Evolutionary conservation across 2,888 invertebrate species (phyloP).

Genomic region (Drosophila nr. medialis): DNA sequence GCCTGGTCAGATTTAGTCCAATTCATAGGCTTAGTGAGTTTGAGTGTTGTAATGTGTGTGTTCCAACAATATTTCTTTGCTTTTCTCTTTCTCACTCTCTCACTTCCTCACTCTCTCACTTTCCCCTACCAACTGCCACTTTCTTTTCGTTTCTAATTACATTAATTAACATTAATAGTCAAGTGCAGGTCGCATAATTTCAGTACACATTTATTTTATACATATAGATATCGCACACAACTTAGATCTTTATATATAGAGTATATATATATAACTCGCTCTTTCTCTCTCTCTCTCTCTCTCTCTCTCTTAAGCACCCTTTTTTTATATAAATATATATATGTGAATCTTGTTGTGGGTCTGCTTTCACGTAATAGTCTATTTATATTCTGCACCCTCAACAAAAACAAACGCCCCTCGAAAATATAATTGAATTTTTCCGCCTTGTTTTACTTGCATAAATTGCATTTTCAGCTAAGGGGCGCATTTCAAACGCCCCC

Average conservation of each 20-base stretch:
- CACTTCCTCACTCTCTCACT: not conserved
- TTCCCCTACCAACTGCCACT: not conserved
- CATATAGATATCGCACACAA: not conserved
- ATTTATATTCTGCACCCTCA: not conserved
- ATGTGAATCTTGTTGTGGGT: slow-evolving; percentile 22
- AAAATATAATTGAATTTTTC: slow-evolving; percentile 24
- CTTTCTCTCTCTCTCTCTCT: not conserved
- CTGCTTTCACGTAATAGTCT: slow-evolving; percentile 28
- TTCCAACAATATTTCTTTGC: slow-evolving; percentile 22
- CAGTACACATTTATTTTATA: not conserved
- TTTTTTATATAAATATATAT: not conserved
- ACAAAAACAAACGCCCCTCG: not conserved
- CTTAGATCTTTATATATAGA: not conserved
- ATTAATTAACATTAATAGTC: not conserved
- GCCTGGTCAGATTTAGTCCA: slow-evolving; percentile 91
- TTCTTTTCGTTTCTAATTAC: not conserved
- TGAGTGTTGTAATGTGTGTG: slow-evolving; percentile 79
- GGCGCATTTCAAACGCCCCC: not conserved
- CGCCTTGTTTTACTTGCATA: slow-evolving; percentile 53
- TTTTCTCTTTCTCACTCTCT: not conserved
- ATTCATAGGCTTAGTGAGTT: slow-evolving; percentile 90
- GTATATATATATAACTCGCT: not conserved
- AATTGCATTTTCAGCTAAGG: slow-evolving; percentile 43
- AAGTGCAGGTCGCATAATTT: not conserved
- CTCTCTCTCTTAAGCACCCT: not conserved